phyloP scores from a whole-genome alignment of 30 jellyfish, hydroid and myxozoan species.

The Chrysaora quinquecirrha region DNA sequence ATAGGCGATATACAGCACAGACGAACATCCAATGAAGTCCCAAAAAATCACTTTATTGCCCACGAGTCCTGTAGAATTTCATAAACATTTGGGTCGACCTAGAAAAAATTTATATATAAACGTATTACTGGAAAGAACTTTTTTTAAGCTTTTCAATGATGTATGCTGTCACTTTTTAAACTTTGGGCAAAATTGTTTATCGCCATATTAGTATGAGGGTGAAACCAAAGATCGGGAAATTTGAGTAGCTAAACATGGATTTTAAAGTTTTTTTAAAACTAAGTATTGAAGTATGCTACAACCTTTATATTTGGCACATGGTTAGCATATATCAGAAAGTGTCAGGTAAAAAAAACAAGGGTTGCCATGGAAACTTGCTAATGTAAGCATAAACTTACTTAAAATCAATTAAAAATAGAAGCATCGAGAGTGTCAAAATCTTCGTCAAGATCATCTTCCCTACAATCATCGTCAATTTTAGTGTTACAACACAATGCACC shows the following conservation, averaged over 20 bases:
- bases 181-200: background rate
- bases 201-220: background rate
- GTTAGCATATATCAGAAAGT: background rate
- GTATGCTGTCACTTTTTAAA: background rate
- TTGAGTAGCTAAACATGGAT: background rate
- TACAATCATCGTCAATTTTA: background rate
- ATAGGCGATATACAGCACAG: no score
- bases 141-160: background rate
- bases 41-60: no score
- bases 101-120: background rate
- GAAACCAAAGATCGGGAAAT: background rate
- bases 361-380: background rate
- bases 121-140: background rate
- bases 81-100: background rate
- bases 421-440: background rate
- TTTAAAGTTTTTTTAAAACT: background rate
- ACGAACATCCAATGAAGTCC: no score
- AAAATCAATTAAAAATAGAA: no score
- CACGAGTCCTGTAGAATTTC: background rate
- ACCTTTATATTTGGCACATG: background rate
- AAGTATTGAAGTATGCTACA: background rate
- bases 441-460: background rate
- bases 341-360: background rate
- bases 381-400: background rate
- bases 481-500: background rate